Base-by-base conservation (phyloP, 2,113 vertebrate species). In the Columba livia region DNA sequence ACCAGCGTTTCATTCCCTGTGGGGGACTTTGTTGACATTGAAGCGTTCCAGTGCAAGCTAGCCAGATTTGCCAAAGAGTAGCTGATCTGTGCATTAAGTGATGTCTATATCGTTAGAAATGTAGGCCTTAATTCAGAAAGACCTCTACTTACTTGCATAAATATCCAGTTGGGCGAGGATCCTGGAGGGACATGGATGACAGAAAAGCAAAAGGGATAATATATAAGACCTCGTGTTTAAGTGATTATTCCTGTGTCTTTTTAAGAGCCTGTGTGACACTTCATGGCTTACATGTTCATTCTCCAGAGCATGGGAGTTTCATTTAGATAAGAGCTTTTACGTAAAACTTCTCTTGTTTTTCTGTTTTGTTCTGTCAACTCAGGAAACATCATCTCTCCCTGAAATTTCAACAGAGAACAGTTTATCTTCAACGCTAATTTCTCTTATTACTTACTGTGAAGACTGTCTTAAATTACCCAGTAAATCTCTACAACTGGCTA, bases 381-480 rank as follows among this genome's bases (percentile, higher is more conserved):
- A 60, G 81, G 85, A 83, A 94, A 95, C 65, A 87, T 74, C 78
- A 89, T 16, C 70, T 93, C 34, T 90, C 79, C 81, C 79, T 80
- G 81, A 93, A 93, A 93, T 94, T 86, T 97, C 77, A 95, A 58
- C 83, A 91, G 61, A 77, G 77, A 44, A 90, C 87, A 87, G 70
- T 90, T 97, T 93, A 94, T 96, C 93, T 96, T 87, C 1, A 0
- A 51, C 44, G 72, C 36, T 77, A 74, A 96, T 93, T 96, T 96
- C 83, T 87, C 84, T 85, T 74, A 93, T 60, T 89, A 89, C 78
- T 93, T 32, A 61, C 82, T 91, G 77, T 4, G 3, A 74, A 93
- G 82, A 42, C 53, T 89, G 72, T 94, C 64, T 93, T 91, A 88
- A 91, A 90, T 93, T 91, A 95, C 56, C 31, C 48, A 79, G 44